Evolutionary conservation across 1,140 invertebrate genomes (phyloP), one percentile per base, ranked within the genome.

Genomic region (Rhagoletis zephyria): DNA sequence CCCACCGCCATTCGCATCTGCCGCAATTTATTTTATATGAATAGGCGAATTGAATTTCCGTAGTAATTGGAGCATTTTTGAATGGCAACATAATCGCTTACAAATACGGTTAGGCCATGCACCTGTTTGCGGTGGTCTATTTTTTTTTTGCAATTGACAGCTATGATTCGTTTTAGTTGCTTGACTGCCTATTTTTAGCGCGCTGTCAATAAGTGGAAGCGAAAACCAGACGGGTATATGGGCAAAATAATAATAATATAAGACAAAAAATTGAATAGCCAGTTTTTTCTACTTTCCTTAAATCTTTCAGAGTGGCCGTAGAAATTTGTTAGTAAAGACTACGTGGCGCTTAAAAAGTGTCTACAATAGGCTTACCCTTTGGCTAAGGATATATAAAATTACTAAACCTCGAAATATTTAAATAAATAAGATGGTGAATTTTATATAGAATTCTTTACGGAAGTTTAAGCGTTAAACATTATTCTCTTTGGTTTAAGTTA

Each of bases 151-250:
- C 1, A 6, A 74, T 40, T 74, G 67, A 45, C 67, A 74, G 67
- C 9, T 42, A 74, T 74, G 48, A 74, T 45, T 45, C 67, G 67
- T 10, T 48, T 74, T 74, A 40, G 42, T 40, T 42, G 30, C 30
- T 67, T 10, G 10, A 14, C 42, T 48, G 42, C 16, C 3, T 5
- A 1, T 14, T 7, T 5, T 74, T 74, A 45, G 9, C 1, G 12
- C 14, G 67, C 67, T 74, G 67, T 74, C 67, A 74, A 74, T 42
- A 74, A 74, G 14, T 74, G 5, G 45, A 74, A 12, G 67, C 4
- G 14, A 40, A 74, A 2, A 56, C 30, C 30, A 30, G 30, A 30
- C 30, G 30, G 30, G 30, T 30, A 30, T 30, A 30, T 30, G 30
- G 30, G 30, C 4, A 10, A 30, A 64, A 64, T 6, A 19, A 19